phyloP scores from a whole-genome alignment of 2,888 invertebrate species.

The Campoplex capitator region DNA sequence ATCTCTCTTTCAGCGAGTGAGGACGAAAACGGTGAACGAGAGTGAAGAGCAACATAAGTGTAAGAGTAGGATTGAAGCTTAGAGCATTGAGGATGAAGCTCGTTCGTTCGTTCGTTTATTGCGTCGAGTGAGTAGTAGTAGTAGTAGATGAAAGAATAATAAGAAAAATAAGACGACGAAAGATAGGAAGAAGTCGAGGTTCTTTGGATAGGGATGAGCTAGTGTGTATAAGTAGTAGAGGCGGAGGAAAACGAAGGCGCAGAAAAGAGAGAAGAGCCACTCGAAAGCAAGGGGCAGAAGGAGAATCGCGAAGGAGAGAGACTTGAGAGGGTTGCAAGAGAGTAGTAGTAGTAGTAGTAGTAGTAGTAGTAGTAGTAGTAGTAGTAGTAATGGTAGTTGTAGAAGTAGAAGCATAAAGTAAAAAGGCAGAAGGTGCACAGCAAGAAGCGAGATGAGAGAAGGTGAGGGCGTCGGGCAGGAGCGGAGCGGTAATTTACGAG shows the following conservation, averaged over 20 bases:
- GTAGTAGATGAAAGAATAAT: constrained; percentile 23
- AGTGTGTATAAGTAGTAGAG: constrained; percentile 37
- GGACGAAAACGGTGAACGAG: constrained; percentile 75
- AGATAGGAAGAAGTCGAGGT: constrained; percentile 32
- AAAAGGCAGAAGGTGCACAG: constrained; percentile 69
- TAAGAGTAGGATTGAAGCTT: constrained; percentile 34
- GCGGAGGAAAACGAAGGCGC: constrained; percentile 15
- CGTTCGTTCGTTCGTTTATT: constrained; percentile 44
- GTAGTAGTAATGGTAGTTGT: constrained; percentile 24
- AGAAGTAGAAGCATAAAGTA: constrained; percentile 23
- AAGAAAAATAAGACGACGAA: constrained; percentile 21
- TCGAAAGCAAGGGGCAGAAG: not conserved
- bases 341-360: constrained; percentile 11
- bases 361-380: not conserved
- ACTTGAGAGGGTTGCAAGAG: constrained; percentile 46
- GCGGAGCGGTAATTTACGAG: constrained; percentile 83
- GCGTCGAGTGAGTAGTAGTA: constrained; percentile 12
- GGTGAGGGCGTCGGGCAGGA: constrained; percentile 72
- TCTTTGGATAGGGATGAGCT: constrained; percentile 38
- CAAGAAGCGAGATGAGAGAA: constrained; percentile 60
- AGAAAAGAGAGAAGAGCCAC: not conserved
- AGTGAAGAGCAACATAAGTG: constrained; percentile 31
- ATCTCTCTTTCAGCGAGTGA: constrained; percentile 73
- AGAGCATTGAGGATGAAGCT: constrained; percentile 39
- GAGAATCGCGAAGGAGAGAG: constrained; percentile 8